phyloP scores from a whole-genome alignment of 2,888 invertebrate species.

The Rugalucina vietnamica region DNA sequence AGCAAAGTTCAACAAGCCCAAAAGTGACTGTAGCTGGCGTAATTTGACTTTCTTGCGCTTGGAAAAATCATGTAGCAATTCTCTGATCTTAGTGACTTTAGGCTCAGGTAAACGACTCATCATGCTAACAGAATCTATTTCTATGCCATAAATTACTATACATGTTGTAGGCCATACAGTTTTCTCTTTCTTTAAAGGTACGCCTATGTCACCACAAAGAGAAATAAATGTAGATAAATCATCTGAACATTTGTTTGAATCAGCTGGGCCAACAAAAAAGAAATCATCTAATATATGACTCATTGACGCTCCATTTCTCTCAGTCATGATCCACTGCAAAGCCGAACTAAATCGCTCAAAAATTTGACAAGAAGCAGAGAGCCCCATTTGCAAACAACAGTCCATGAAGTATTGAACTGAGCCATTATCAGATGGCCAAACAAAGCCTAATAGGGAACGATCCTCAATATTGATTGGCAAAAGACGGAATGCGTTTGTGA shows the following conservation, averaged over 20 bases:
- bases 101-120: constrained; percentile 7
- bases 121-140: constrained; percentile 34
- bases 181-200: constrained; percentile 13
- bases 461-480: constrained; percentile 27
- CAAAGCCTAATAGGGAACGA: constrained; percentile 37
- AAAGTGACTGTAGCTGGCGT: too few relatives aligned
- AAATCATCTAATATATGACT: constrained; percentile 41
- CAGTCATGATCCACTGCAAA: constrained; percentile 38
- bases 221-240: constrained; percentile 13
- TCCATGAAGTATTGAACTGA: constrained; percentile 30
- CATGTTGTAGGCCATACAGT: constrained; percentile 2
- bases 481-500: constrained; percentile 42
- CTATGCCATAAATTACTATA: constrained; percentile 26
- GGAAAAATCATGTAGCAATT: neutral
- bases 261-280: constrained; percentile 34
- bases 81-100: constrained; percentile 18
- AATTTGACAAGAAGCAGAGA: constrained; percentile 27
- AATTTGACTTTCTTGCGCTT: neutral
- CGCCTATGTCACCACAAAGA: constrained; percentile 16
- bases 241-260: constrained; percentile 13
- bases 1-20: constrained; percentile 25
- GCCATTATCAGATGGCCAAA: too few relatives aligned
- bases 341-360: constrained; percentile 37
- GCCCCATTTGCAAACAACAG: constrained; percentile 32
- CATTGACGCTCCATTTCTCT: constrained; percentile 15